Evolutionary conservation across 2,888 invertebrate species (phyloP).

Genomic region (Harpagoxenus sublaevis): DNA sequence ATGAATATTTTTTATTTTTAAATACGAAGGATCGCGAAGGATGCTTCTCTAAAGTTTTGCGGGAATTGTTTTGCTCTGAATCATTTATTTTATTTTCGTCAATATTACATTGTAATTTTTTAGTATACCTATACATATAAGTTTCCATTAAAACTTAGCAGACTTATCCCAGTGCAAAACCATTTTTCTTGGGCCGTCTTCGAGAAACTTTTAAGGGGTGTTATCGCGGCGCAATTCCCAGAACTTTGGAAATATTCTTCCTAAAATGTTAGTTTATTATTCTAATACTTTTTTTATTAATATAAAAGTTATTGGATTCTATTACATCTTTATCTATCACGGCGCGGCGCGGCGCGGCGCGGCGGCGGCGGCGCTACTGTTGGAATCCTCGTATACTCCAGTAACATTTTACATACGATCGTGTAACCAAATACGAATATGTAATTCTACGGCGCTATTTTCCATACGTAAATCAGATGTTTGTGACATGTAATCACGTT

Average conservation of each 20-base stretch:
- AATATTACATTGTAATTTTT: not conserved
- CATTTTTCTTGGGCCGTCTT: not conserved
- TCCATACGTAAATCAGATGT: constrained; percentile 23
- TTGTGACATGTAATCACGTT: constrained; percentile 17
- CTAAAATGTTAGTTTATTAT: not conserved
- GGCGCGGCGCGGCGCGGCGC: no score
- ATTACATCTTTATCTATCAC: not conserved
- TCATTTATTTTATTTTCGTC: not conserved
- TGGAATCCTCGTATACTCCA: not conserved
- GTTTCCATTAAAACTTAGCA: no score
- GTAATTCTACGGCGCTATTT: not conserved
- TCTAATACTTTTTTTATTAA: not conserved
- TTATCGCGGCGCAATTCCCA: not conserved
- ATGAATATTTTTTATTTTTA: not conserved
- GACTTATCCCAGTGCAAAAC: no score
- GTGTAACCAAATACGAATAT: constrained; percentile 9
- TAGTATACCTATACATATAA: not conserved
- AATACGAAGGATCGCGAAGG: not conserved
- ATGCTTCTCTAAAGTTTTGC: not conserved
- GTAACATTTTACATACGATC: not conserved
- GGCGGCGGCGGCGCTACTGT: not conserved
- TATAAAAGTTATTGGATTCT: not conserved
- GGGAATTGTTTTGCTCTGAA: not conserved
- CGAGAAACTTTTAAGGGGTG: not conserved
- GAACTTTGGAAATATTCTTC: not conserved